These are phyloP conservation scores for Oenanthe melanoleuca DNA, from an alignment of 2,113 vertebrate genomes.

Conservation along the genomic window DNA sequence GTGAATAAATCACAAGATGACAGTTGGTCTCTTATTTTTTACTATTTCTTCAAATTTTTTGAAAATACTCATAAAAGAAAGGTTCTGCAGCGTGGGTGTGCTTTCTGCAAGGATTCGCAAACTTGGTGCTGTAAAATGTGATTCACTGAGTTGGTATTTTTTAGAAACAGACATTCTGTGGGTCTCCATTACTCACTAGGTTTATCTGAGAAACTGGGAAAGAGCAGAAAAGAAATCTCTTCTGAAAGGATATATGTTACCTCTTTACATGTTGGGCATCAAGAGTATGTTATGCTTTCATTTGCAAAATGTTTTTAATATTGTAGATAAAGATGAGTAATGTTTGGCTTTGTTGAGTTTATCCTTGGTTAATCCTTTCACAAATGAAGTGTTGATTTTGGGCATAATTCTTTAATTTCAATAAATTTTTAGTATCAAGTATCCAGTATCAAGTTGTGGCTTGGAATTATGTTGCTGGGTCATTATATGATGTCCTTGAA, in stretches of 20 bases:
- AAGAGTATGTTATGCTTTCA: neutral
- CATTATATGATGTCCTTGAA: neutral
- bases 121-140: neutral
- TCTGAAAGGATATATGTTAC: neutral
- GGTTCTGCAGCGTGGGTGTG: neutral
- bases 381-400: neutral
- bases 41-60: neutral
- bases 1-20: neutral
- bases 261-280: neutral
- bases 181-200: neutral
- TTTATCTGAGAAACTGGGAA: neutral
- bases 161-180: neutral
- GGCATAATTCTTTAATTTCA: neutral
- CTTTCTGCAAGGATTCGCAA: neutral
- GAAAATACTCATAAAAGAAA: neutral
- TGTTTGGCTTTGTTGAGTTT: neutral
- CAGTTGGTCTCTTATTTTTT: neutral
- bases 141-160: neutral
- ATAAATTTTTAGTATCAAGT: neutral
- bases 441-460: neutral
- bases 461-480: neutral
- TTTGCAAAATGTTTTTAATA: neutral
- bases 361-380: neutral
- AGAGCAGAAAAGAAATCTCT: neutral
- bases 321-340: neutral